These are phyloP conservation scores for Thaumatotibia leucotreta DNA, from an alignment of 1,140 invertebrate species.

Conservation along the genomic window DNA sequence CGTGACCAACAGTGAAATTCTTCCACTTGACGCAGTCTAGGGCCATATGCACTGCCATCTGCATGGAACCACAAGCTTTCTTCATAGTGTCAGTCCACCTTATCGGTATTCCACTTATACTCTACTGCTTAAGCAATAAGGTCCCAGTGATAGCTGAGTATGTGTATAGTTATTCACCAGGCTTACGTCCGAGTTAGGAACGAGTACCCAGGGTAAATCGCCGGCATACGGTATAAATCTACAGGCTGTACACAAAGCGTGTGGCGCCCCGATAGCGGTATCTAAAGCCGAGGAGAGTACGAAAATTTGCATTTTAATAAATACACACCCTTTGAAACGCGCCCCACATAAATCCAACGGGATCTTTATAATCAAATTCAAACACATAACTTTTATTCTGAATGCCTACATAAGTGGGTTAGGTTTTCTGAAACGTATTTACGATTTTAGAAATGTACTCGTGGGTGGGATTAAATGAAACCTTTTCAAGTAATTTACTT, in stretches of 20 bases:
- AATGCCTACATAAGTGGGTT: slow-evolving; percentile 32
- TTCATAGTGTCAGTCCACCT: no score
- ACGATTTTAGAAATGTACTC: not conserved
- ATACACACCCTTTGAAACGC: slow-evolving; percentile 73
- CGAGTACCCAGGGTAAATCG: slow-evolving; percentile 42
- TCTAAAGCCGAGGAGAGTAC: slow-evolving; percentile 61
- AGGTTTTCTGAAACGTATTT: not conserved
- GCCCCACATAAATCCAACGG: slow-evolving; percentile 63
- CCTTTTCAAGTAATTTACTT: no score
- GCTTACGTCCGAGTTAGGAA: not conserved
- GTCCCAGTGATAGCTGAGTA: no score
- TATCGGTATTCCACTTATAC: no score
- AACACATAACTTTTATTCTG: slow-evolving; percentile 70
- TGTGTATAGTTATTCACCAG: not conserved
- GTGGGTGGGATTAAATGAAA: no score
- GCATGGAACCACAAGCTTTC: no score
- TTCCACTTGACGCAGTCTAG: no score
- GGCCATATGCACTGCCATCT: no score
- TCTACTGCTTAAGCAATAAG: no score
- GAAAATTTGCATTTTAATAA: slow-evolving; percentile 77
- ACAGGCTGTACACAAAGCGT: slow-evolving; percentile 70
- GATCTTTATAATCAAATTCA: slow-evolving; percentile 76
- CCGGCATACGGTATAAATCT: slow-evolving; percentile 69
- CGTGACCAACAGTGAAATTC: no score
- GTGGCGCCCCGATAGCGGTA: slow-evolving; percentile 65